Conservation (phyloP, 2,113 vertebrate genomes). For the Marmota flaviventris region DNA sequence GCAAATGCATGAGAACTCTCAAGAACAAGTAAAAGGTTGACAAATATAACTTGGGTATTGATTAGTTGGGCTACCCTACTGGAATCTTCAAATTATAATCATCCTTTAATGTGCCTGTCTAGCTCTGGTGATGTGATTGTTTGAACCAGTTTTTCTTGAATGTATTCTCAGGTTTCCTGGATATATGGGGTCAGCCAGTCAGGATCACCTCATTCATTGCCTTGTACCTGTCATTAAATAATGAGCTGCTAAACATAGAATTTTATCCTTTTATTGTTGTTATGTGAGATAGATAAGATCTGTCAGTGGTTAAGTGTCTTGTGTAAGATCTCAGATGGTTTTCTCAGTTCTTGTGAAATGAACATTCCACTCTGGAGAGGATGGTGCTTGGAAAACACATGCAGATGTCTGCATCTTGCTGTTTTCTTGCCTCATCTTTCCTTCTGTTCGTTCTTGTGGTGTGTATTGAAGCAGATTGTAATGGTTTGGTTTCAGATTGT, state of each 20-base stretch:
- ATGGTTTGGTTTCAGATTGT: background rate
- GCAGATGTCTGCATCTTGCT: background rate
- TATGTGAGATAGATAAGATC: background rate
- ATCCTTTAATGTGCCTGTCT: background rate
- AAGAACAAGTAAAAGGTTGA: background rate
- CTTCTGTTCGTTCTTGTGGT: background rate
- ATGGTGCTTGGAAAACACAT: background rate
- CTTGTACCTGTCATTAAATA: background rate
- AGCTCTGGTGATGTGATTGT: background rate
- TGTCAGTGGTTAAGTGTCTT: background rate
- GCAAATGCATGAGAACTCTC: background rate
- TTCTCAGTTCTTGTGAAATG: background rate
- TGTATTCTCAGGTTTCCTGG: background rate
- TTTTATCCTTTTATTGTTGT: background rate
- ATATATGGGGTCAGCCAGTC: background rate
- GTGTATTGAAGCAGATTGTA: background rate
- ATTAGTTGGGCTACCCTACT: background rate
- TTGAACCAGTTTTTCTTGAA: background rate
- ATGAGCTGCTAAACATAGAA: background rate
- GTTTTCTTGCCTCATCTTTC: background rate
- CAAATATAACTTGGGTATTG: background rate
- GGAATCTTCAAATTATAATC: background rate
- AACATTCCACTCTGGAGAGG: background rate
- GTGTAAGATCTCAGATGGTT: background rate
- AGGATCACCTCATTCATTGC: background rate